These are phyloP conservation scores for Bufo gargarizans DNA, from an alignment of 2,113 vertebrate species.

Conservation along the genomic window DNA sequence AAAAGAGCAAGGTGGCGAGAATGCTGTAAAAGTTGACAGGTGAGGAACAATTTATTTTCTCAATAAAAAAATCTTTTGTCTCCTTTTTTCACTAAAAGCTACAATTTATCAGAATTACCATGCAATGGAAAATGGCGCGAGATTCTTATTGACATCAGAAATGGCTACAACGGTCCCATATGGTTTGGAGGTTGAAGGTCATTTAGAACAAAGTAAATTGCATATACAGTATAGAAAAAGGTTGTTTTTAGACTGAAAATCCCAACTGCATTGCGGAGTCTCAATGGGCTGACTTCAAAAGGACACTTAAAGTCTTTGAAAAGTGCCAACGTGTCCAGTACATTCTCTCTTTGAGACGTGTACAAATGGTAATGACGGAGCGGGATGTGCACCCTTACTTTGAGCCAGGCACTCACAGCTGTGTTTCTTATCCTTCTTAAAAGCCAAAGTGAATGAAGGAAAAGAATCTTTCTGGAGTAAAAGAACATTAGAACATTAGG, in stretches of 20 bases:
- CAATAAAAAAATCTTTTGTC: not conserved
- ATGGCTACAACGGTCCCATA: not conserved
- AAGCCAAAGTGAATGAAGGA: not conserved
- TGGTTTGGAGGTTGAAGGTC: slow-evolving; percentile 2
- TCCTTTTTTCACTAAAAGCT: not conserved
- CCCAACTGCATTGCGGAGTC: not conserved
- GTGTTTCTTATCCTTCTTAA: not conserved
- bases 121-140: not conserved
- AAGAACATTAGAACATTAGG: not conserved
- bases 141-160: not conserved
- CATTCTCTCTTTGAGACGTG: not conserved
- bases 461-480: not conserved
- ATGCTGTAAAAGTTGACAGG: too few relatives aligned
- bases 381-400: not conserved
- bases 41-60: not conserved
- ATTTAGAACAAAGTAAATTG: not conserved
- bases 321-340: not conserved
- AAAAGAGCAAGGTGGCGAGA: too few relatives aligned
- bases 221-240: not conserved
- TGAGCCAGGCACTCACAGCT: not conserved
- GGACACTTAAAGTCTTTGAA: slow-evolving; percentile 9
- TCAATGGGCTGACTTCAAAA: not conserved
- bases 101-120: not conserved
- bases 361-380: not conserved
- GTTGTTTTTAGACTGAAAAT: not conserved